Evolutionary conservation across 2,113 vertebrate species (phyloP).

Genomic region (Lonchura striata): DNA sequence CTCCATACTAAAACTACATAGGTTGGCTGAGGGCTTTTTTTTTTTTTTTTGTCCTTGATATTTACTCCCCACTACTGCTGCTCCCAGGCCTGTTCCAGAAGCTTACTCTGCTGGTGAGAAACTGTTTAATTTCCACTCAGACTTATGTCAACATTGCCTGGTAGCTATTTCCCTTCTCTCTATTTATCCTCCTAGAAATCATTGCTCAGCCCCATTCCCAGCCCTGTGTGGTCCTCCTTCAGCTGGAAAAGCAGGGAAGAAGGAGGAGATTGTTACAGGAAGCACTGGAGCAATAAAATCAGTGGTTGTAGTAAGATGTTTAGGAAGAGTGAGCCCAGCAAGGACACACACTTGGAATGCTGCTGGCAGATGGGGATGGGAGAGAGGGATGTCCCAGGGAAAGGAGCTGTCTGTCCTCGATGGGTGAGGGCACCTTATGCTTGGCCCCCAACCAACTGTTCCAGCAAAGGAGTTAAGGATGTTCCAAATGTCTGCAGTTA

Average conservation of each 20-base stretch:
- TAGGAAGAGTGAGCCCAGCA: background rate
- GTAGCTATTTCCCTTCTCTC: conserved; percentile 35
- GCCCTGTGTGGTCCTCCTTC: conserved; percentile 35
- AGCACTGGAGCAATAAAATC: background rate
- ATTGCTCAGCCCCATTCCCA: conserved; percentile 7
- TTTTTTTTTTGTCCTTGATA: background rate
- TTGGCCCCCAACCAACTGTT: background rate
- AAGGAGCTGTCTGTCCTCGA: fast-evolving
- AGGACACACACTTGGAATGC: background rate
- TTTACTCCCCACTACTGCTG: background rate
- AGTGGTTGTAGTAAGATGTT: background rate
- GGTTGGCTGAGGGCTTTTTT: background rate
- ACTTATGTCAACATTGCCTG: conserved; percentile 43
- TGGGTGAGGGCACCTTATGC: background rate
- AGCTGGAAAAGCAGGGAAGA: background rate
- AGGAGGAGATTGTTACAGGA: background rate
- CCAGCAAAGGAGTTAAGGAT: background rate
- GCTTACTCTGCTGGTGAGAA: conserved; percentile 27
- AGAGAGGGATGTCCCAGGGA: background rate
- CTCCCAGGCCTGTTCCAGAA: background rate
- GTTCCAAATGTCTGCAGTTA: background rate
- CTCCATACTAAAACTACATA: background rate
- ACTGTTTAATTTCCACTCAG: conserved; percentile 41
- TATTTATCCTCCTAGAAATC: conserved; percentile 32
- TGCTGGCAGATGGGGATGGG: background rate